Evolutionary conservation across 2,797 vertebrate genomes (phyloP).

Genomic region (Podargus strigoides): DNA sequence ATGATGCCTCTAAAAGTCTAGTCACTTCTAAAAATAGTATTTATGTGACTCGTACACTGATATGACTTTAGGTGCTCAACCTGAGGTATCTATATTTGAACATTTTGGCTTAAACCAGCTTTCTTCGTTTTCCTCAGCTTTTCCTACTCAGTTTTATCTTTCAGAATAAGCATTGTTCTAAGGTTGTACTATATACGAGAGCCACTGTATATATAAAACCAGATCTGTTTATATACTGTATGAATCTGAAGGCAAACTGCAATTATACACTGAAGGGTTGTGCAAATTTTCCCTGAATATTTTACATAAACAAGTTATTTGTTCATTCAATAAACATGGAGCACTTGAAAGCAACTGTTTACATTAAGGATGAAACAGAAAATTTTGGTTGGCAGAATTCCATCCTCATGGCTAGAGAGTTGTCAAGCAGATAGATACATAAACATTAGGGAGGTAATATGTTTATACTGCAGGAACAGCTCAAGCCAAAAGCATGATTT

Average conservation of each 20-base stretch:
- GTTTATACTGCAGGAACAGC: conserved; percentile 49
- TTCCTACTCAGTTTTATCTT: background rate
- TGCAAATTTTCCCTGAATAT: conserved; percentile 56
- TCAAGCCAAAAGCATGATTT: conserved; percentile 50
- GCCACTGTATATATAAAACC: background rate
- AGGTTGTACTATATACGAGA: background rate
- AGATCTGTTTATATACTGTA: background rate
- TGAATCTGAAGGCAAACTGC: conserved; percentile 30
- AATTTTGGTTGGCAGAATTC: conserved; percentile 61
- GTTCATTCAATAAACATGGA: conserved; percentile 64
- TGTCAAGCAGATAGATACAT: conserved; percentile 59
- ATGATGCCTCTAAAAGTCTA: background rate
- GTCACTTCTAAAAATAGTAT: background rate
- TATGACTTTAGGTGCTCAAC: background rate
- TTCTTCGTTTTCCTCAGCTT: background rate
- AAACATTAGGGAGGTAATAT: conserved; percentile 40
- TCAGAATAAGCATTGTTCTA: background rate
- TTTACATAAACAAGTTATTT: conserved; percentile 67
- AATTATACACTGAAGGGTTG: conserved; percentile 9
- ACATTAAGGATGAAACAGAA: conserved; percentile 65
- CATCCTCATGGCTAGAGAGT: conserved; percentile 49
- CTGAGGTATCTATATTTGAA: background rate
- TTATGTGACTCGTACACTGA: background rate
- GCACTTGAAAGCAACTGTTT: conserved; percentile 67
- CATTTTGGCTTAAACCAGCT: background rate